Evolutionary conservation across 1,140 invertebrate species (phyloP).

Genomic region (Odontomachus brunneus): DNA sequence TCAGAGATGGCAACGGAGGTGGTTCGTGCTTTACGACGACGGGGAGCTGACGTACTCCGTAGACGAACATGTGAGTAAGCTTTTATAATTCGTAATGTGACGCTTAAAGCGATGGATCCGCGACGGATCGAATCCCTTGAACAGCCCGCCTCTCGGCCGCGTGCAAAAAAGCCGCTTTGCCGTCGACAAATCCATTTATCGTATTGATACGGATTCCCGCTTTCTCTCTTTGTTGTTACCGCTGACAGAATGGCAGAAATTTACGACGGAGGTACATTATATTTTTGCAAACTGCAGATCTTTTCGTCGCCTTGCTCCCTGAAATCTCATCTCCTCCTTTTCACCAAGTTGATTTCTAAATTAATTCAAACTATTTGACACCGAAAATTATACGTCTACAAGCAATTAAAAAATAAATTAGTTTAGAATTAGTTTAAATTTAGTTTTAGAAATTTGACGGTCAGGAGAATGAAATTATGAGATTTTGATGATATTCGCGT

Average conservation of each 20-base stretch:
- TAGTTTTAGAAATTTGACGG: no score
- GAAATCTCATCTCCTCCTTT: no score
- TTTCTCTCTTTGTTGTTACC: neutral
- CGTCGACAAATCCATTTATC: conserved; percentile 76
- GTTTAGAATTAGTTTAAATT: no score
- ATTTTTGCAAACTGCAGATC: neutral
- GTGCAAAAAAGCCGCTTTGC: conserved; percentile 68
- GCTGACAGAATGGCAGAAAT: neutral
- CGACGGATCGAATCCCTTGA: conserved; percentile 72
- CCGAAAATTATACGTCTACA: no score
- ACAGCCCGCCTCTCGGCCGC: conserved; percentile 18
- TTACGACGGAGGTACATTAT: neutral
- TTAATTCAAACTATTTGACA: no score
- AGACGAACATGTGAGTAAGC: conserved; percentile 96
- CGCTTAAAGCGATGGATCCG: conserved; percentile 52
- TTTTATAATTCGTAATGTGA: conserved; percentile 57
- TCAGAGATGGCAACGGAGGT: conserved; percentile 98
- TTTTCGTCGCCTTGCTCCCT: neutral
- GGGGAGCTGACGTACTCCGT: conserved; percentile 98
- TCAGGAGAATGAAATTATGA: no score
- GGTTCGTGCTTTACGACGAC: conserved; percentile 99
- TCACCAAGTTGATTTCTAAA: no score
- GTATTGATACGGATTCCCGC: conserved; percentile 67
- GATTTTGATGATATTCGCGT: no score
- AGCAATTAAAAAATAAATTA: no score